Conservation (phyloP, 1,140 invertebrate species). For the Macrobrachium nipponense region DNA sequence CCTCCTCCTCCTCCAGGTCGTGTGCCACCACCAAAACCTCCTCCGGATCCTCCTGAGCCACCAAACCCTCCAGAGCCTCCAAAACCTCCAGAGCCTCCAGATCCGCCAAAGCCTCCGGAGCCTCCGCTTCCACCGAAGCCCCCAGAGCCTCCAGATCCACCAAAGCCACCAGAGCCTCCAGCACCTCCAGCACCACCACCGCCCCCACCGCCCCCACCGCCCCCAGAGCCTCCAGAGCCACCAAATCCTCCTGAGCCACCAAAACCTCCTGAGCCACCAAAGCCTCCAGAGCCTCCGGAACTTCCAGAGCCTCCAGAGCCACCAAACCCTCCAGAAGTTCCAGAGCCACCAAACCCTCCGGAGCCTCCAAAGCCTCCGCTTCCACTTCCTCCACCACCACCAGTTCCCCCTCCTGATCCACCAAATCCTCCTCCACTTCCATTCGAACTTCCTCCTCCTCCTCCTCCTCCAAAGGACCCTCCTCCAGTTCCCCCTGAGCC, state of each 20-base stretch:
- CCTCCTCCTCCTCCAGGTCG: constrained; percentile 4
- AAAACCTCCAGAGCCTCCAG: not conserved
- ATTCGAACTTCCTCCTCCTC: constrained; percentile 18
- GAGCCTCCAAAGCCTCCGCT: constrained; percentile 16
- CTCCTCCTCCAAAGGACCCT: not conserved
- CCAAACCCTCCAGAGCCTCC: constrained; percentile 3
- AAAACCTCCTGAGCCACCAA: not conserved
- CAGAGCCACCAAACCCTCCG: constrained; percentile 29
- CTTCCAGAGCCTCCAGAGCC: constrained; percentile 24
- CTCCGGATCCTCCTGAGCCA: constrained; percentile 19
- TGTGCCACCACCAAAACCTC: constrained; percentile 14
- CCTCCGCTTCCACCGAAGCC: constrained; percentile 14
- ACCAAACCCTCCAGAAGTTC: constrained; percentile 6
- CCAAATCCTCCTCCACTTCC: constrained; percentile 22
- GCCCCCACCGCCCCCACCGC: not conserved
- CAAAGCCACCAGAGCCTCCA: not conserved
- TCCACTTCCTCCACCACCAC: constrained; percentile 25
- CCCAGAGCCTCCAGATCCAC: not conserved
- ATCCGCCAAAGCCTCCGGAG: not conserved
- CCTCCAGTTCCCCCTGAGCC: constrained; percentile 1
- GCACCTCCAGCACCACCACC: not conserved
- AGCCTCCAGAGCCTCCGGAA: not conserved
- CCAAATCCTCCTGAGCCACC: not conserved
- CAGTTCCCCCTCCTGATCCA: constrained; percentile 29
- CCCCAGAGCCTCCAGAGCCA: too few species aligned